Evolutionary conservation across 2,113 vertebrate genomes (phyloP), one percentile per base, ranked within the genome.

Genomic region (Thalassoma bifasciatum): DNA sequence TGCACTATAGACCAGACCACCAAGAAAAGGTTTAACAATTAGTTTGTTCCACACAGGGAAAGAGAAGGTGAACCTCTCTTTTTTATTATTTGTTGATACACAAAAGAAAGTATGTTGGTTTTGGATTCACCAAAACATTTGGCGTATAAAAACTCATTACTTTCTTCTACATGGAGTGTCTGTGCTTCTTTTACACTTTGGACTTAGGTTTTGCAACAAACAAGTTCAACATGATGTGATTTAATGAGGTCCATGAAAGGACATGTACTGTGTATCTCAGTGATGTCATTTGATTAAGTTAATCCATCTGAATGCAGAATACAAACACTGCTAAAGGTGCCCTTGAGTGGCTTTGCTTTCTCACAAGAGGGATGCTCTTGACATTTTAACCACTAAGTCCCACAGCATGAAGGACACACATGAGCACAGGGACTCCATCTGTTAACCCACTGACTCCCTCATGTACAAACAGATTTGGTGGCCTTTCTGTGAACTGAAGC

Each of bases 371-470:
- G 84, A 70, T 66, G 79, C 76, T 78, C 77, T 77, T 86, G 81
- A 90, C 86, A 86, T 89, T 89, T 86, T 75, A 86, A 79, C 85
- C 77, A 84, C 72, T 66, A 66, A 67, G 57, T 17, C 63, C 37
- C 19, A 46, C 23, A 73, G 49, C 12, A 36, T 8, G 58, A 66
- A 65, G 81, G 80, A 88, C 75, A 82, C 83, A 86, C 81, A 89
- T 80, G 81, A 81, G 40, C 63, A 42, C 16, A 19, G n/a, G 42
- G 62, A 30, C 30, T 24, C 2, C 19, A 8, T 49, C 46, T n/a
- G 14, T 46, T 10, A n/a, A 36, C 36, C 6, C 38, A 36, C 54
- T 42, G 40, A 42, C 0, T 16, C 56, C 3, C 19, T 4, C 36
- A 10, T 5, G 17, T n/a, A 58, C 59, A 72, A 16, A 61, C 66